Conservation (phyloP, 1,140 invertebrate species). For the Panulirus ornatus region DNA sequence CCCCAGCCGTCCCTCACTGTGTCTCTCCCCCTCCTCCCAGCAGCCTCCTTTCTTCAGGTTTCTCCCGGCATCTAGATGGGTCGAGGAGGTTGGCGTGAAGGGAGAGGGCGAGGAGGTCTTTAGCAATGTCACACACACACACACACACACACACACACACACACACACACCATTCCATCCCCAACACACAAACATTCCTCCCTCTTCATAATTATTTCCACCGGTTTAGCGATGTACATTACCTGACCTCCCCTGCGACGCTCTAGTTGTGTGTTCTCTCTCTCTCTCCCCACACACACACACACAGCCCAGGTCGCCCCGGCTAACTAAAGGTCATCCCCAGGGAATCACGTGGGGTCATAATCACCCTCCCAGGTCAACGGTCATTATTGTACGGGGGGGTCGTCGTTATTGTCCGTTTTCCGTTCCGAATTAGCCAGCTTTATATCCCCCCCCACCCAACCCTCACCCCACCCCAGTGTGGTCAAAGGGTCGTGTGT, state of each 20-base stretch:
- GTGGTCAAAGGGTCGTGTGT: neutral
- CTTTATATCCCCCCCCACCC: no score
- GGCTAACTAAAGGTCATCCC: neutral
- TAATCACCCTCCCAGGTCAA: neutral
- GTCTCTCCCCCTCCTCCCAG: neutral
- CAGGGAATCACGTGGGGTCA: neutral
- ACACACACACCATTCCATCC: no score
- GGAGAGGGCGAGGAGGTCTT: no score
- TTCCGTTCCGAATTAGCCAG: neutral
- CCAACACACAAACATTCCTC: slow-evolving; percentile 3
- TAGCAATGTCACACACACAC: no score
- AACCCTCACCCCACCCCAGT: no score
- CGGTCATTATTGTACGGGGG: neutral
- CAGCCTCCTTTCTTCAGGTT: neutral
- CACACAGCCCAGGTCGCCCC: neutral
- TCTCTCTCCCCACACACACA: no score
- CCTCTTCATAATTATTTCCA: neutral
- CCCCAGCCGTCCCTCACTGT: neutral
- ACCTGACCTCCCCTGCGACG: no score
- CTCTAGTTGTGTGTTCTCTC: no score
- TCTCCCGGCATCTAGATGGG: no score
- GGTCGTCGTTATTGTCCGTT: neutral
- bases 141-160: no score
- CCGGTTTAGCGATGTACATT: neutral
- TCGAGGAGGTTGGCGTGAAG: no score